phyloP scores from a whole-genome alignment of 2,888 invertebrate genomes.

The Macrosiphum euphorbiae region DNA sequence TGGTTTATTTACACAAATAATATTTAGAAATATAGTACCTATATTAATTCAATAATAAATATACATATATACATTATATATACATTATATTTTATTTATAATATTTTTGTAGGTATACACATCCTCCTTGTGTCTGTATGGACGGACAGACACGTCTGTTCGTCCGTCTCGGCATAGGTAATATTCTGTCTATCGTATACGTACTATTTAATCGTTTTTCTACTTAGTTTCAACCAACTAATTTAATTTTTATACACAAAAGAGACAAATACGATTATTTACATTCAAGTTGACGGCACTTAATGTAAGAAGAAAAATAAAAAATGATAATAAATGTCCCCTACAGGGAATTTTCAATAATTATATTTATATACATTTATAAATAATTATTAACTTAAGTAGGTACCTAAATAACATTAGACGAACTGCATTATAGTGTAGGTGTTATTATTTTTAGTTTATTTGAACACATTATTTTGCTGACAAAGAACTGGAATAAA shows the following conservation, averaged over 20 bases:
- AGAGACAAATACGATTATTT: not conserved
- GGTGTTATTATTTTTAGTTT: not conserved
- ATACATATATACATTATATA: too few relatives aligned
- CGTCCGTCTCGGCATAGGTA: not conserved
- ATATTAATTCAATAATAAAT: conserved; percentile 12
- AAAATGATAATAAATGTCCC: not conserved
- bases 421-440: not conserved
- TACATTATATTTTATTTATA: too few relatives aligned
- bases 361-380: not conserved
- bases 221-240: conserved; percentile 11
- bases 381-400: not conserved
- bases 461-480: not conserved
- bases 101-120: not conserved
- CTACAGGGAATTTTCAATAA: conserved; percentile 6
- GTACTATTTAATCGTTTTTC: conserved; percentile 28
- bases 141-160: not conserved
- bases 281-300: not conserved
- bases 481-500: not conserved
- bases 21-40: not conserved
- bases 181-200: not conserved
- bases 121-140: not conserved
- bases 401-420: not conserved
- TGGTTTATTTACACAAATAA: conserved; percentile 29
- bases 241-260: not conserved
- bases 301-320: not conserved